These are phyloP conservation scores for Epinotia demarniana DNA, from an alignment of 2,888 invertebrate species.

Conservation along the genomic window DNA sequence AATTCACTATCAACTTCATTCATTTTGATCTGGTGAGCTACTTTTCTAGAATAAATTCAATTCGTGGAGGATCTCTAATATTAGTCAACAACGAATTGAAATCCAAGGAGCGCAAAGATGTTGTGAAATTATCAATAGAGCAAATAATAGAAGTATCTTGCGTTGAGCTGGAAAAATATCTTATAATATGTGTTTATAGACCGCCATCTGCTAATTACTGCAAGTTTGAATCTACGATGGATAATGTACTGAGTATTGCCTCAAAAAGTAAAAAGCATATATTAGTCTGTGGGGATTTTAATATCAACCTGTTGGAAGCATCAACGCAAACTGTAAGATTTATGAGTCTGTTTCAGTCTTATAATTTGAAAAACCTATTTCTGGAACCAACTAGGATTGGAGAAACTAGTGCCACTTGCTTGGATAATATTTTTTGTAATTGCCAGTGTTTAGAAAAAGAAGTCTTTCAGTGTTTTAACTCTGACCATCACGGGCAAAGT, in stretches of 20 bases:
- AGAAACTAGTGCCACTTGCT: slow-evolving; percentile 1
- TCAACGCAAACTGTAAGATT: background rate
- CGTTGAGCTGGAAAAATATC: background rate
- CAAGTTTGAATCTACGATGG: background rate
- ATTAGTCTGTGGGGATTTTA: slow-evolving; percentile 1
- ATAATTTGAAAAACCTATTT: no score
- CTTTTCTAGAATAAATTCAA: background rate
- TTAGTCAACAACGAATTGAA: background rate
- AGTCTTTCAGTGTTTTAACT: background rate
- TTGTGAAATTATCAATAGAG: background rate
- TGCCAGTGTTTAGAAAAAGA: background rate
- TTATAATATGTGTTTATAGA: slow-evolving; percentile 1
- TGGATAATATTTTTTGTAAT: background rate
- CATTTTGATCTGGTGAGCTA: background rate
- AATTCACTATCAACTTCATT: background rate
- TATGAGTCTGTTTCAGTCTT: no score
- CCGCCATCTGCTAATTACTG: background rate
- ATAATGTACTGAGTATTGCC: background rate
- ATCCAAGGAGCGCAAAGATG: slow-evolving; percentile 1
- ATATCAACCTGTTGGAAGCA: background rate
- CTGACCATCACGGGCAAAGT: slow-evolving; percentile 2
- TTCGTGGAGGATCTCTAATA: background rate
- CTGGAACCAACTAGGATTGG: background rate
- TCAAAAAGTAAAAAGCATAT: background rate
- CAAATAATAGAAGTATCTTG: background rate